These are phyloP conservation scores for Congeria kusceri DNA, from an alignment of 2,888 invertebrate species.

Conservation along the genomic window DNA sequence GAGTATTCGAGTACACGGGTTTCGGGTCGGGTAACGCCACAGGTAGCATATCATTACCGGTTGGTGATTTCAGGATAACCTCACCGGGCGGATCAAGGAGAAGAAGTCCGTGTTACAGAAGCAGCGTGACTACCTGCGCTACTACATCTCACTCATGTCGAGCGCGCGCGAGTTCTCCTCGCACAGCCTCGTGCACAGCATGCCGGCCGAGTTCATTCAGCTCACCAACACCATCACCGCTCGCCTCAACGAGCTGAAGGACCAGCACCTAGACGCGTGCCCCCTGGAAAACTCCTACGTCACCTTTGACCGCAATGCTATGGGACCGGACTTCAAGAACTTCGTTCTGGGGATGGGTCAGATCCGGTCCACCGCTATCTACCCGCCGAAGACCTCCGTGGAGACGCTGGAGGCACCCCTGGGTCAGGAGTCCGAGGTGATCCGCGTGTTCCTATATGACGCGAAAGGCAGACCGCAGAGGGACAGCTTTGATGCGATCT, in stretches of 20 bases:
- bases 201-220: conserved; percentile 67
- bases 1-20: no score
- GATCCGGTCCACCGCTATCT: conserved; percentile 68
- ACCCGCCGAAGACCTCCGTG: conserved; percentile 67
- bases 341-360: conserved; percentile 66
- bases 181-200: conserved; percentile 64
- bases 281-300: conserved; percentile 69
- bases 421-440: conserved; percentile 65
- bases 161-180: conserved; percentile 65
- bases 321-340: conserved; percentile 65
- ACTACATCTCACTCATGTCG: conserved; percentile 63
- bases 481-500: conserved; percentile 66
- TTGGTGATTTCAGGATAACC: conserved; percentile 48
- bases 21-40: no score
- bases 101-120: conserved; percentile 66
- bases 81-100: conserved; percentile 62
- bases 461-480: conserved; percentile 66
- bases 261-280: conserved; percentile 62
- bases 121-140: conserved; percentile 62
- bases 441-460: conserved; percentile 67
- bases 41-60: no score
- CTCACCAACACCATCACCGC: conserved; percentile 61
- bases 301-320: conserved; percentile 61
- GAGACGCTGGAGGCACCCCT: conserved; percentile 67
- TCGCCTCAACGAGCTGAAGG: conserved; percentile 56